These are phyloP conservation scores for Palythoa heliodiscus DNA, from an alignment of 92 coral and sea anemone genomes.

Conservation along the genomic window DNA sequence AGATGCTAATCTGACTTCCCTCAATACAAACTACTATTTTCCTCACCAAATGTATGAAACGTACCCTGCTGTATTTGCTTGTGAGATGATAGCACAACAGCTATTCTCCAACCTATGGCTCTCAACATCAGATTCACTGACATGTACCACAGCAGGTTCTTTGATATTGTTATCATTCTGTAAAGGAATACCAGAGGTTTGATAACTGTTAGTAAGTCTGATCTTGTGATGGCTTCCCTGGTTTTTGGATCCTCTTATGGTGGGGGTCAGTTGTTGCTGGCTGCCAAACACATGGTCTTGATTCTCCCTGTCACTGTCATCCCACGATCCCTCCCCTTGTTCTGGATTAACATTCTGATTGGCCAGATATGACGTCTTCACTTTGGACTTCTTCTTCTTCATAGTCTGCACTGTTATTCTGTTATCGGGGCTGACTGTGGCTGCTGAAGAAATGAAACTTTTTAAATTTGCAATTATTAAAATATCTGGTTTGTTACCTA, in stretches of 20 bases:
- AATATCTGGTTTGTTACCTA: too few species aligned
- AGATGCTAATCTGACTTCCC: too few species aligned
- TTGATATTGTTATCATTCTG: conserved; percentile 5
- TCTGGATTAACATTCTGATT: conserved; percentile 5
- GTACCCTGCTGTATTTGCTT: background rate
- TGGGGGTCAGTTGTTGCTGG: conserved; percentile 16
- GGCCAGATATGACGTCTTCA: conserved; percentile 63
- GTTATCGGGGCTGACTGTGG: conserved; percentile 10
- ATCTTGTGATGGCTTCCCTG: background rate
- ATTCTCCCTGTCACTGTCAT: conserved; percentile 40
- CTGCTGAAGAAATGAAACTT: background rate
- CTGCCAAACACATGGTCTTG: conserved; percentile 16
- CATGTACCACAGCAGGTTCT: background rate
- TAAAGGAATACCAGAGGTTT: background rate
- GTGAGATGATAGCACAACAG: conserved; percentile 8
- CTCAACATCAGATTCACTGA: conserved; percentile 14
- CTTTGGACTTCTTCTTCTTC: conserved; percentile 49
- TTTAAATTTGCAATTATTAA: too few species aligned
- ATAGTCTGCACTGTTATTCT: conserved; percentile 32
- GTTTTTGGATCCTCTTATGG: background rate
- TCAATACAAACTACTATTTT: too few species aligned
- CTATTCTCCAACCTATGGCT: background rate
- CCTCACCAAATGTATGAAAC: background rate
- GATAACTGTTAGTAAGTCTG: background rate
- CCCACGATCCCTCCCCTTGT: conserved; percentile 60